phyloP scores from a whole-genome alignment of 2,888 invertebrate species.

The Cosmorhoe ocellata region DNA sequence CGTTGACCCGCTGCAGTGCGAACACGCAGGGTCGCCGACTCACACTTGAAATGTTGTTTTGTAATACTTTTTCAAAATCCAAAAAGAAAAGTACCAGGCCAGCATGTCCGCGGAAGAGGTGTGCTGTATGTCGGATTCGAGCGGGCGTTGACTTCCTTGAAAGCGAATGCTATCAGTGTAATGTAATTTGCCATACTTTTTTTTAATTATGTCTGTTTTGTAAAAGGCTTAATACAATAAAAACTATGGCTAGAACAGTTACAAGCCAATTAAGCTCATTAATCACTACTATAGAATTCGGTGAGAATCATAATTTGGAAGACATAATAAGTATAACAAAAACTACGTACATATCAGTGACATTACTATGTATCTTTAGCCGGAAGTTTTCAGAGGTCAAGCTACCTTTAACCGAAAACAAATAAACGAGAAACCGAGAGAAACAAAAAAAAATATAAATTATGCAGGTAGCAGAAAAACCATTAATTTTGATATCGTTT shows the following conservation, averaged over 20 bases:
- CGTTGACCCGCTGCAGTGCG: slow-evolving; percentile 27
- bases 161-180: background rate
- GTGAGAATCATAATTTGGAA: slow-evolving; percentile 27
- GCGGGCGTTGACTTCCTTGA: slow-evolving; percentile 28
- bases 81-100: slow-evolving; percentile 18
- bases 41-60: background rate
- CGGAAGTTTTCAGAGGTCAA: slow-evolving; percentile 42
- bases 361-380: slow-evolving; percentile 31
- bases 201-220: too few relatives aligned
- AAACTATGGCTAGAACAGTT: too few relatives aligned
- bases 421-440: slow-evolving; percentile 43
- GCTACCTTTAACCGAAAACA: slow-evolving; percentile 36
- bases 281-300: background rate
- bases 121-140: slow-evolving; percentile 24
- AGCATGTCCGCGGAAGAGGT: slow-evolving; percentile 3
- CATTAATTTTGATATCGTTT: slow-evolving; percentile 18
- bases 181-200: too few relatives aligned
- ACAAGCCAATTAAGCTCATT: background rate
- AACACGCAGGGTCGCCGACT: slow-evolving; percentile 20
- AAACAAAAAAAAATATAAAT: slow-evolving; percentile 43
- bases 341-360: slow-evolving; percentile 18
- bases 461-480: slow-evolving; percentile 37
- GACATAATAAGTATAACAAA: slow-evolving; percentile 25
- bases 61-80: slow-evolving; percentile 2
- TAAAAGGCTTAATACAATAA: too few relatives aligned